These are phyloP conservation scores for Lacanobia wlatinum DNA, from an alignment of 2,888 invertebrate species.

Conservation along the genomic window DNA sequence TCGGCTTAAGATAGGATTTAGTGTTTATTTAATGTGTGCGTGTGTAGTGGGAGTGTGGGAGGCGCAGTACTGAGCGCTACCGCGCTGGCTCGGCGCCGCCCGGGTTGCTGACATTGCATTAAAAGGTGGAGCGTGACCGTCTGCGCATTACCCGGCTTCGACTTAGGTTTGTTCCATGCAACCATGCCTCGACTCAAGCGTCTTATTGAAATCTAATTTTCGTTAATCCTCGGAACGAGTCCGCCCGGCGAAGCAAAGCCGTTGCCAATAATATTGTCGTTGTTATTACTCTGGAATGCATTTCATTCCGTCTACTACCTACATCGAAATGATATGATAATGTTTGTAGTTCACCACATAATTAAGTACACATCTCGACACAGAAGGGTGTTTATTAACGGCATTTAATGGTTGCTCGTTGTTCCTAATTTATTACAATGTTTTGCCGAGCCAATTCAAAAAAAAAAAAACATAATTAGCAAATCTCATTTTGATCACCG, in stretches of 20 bases:
- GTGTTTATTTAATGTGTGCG: slow-evolving; percentile 58
- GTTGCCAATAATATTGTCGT: slow-evolving; percentile 82
- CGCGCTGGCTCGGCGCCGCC: slow-evolving; percentile 51
- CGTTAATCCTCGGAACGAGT: slow-evolving; percentile 86
- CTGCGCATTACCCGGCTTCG: slow-evolving; percentile 83
- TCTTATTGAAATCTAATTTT: slow-evolving; percentile 91
- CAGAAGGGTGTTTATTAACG: slow-evolving; percentile 9
- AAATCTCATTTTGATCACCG: too few species aligned
- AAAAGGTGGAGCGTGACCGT: slow-evolving; percentile 86
- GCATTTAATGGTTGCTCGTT: slow-evolving; percentile 11
- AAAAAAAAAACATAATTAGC: too few species aligned
- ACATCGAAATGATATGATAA: slow-evolving; percentile 66
- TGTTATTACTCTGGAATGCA: slow-evolving; percentile 77
- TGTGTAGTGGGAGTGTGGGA: slow-evolving; percentile 42
- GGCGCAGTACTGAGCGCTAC: slow-evolving; percentile 50
- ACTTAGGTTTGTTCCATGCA: slow-evolving; percentile 84
- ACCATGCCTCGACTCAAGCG: slow-evolving; percentile 84
- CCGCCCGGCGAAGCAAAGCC: slow-evolving; percentile 74
- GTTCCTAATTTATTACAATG: slow-evolving; percentile 10
- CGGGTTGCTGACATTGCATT: slow-evolving; percentile 83
- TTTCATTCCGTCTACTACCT: slow-evolving; percentile 68
- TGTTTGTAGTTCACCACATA: slow-evolving; percentile 39
- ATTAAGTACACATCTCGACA: slow-evolving; percentile 7
- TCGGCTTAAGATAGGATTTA: slow-evolving; percentile 57
- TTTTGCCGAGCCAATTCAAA: too few species aligned